phyloP scores from a whole-genome alignment of 2,797 vertebrate genomes.

The Chloroceryle inda region DNA sequence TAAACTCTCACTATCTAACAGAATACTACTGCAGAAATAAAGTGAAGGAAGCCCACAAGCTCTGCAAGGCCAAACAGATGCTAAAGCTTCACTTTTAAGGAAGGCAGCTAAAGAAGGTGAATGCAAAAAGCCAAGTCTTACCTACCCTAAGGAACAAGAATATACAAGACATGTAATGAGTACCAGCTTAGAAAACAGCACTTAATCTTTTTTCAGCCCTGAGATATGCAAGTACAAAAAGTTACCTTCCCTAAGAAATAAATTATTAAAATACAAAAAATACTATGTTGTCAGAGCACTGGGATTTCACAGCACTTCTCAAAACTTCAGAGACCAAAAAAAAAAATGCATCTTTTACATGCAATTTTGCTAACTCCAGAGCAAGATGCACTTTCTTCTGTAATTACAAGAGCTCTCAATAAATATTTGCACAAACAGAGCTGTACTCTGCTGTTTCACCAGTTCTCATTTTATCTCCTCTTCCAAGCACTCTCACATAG shows the following conservation, averaged over 20 bases:
- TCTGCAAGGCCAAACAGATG: background rate
- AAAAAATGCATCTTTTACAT: background rate
- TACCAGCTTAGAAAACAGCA: background rate
- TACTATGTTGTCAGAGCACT: background rate
- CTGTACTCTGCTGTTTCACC: background rate
- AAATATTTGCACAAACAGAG: conserved; percentile 7
- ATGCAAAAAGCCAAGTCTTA: background rate
- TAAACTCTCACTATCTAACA: background rate
- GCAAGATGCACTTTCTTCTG: background rate
- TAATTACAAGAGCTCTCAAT: background rate
- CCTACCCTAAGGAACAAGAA: background rate
- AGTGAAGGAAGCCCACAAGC: background rate
- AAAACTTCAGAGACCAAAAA: background rate
- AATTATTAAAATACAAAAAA: background rate
- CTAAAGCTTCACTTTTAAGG: background rate
- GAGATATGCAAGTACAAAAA: background rate
- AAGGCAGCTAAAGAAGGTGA: background rate
- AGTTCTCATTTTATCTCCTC: background rate
- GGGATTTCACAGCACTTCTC: background rate
- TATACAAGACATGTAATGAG: background rate
- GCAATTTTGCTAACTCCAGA: background rate
- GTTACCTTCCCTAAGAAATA: background rate
- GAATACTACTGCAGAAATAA: background rate
- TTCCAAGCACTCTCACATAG: background rate
- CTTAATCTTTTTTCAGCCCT: background rate